Evolutionary conservation across 2,888 invertebrate genomes (phyloP), one percentile per base, ranked within the genome.

Genomic region (Philopedon plagiatum): DNA sequence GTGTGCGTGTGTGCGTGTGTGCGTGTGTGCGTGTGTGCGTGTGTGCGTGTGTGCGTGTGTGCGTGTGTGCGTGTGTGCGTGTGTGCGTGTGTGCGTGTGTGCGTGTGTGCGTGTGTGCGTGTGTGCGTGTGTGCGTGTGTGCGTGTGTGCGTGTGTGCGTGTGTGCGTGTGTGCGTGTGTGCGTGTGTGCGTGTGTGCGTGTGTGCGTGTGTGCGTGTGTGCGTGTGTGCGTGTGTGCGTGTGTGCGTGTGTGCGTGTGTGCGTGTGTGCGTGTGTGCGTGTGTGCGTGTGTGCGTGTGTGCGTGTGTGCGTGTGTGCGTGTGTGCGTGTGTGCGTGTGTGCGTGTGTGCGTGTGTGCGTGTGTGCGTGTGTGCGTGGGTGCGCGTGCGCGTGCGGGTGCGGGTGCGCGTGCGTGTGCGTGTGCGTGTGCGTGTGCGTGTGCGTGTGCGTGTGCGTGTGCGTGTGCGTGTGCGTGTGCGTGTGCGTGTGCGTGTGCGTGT

Each of bases 281-380:
- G 56, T 56, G 21, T 56, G 56, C 13, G 26, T 56, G 21, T 56
- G 56, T 21, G 21, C 21, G 56, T 56, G 26, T 21, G 21, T 56
- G 56, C 21, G 21, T 21, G 56, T 56, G 26, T 56, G 21, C 23
- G 56, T 56, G 21, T 56, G 56, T 21, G 26, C 21, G 21, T 56
- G 56, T 21, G 21, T 21, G 56, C 21, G 26, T 21, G 21, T 56
- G 21, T 51, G 19, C 19, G 21, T 51, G 21, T 51, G 19, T 15
- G 21, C 13, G 19, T 51, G 21, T 15, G 21, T 51, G 21, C 23
- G 56, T 56, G 8, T 56, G 26, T 21, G 56, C 7, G 21, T 21
- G 56, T 56, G 21, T 56, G 26, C 23, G 56, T 21, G 21, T 21
- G 56, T 56, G n/a, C n/a, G n/a, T n/a, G n/a, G n/a, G n/a, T n/a